phyloP scores from a whole-genome alignment of 2,113 vertebrate genomes.

The Nothocercus nigrocapillus region DNA sequence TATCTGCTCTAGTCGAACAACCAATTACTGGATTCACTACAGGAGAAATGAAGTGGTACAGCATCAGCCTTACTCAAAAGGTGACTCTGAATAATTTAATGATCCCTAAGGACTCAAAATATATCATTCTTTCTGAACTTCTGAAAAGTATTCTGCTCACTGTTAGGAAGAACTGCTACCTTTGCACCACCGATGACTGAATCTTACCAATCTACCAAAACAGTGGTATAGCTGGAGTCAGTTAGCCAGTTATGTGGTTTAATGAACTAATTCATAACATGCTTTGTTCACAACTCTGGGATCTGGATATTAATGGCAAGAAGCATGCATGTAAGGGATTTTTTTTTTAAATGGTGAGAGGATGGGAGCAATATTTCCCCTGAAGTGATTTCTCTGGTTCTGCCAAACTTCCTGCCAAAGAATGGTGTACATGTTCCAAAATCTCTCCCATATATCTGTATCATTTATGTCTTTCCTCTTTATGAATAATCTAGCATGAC shows the following conservation, averaged over 20 bases:
- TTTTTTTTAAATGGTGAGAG: background rate
- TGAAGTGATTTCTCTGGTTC: background rate
- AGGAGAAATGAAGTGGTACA: background rate
- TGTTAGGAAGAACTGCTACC: background rate
- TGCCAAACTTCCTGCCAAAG: background rate
- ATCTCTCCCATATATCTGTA: background rate
- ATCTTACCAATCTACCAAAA: background rate
- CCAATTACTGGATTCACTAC: background rate
- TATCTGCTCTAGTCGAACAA: background rate
- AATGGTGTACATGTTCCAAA: background rate
- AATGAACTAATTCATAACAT: background rate
- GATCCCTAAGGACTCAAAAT: background rate
- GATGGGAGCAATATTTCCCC: background rate
- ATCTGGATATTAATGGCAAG: background rate
- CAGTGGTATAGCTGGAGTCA: background rate
- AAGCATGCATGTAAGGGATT: background rate
- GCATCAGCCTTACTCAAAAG: background rate
- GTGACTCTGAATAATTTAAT: slow-evolving; percentile 35
- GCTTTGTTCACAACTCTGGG: background rate
- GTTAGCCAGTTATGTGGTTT: background rate
- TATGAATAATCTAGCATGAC: background rate
- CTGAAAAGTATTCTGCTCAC: background rate
- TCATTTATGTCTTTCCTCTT: background rate
- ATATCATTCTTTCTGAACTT: background rate
- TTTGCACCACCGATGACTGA: background rate